Conservation (phyloP, 2,797 vertebrate species). For the Sciaenops ocellatus region DNA sequence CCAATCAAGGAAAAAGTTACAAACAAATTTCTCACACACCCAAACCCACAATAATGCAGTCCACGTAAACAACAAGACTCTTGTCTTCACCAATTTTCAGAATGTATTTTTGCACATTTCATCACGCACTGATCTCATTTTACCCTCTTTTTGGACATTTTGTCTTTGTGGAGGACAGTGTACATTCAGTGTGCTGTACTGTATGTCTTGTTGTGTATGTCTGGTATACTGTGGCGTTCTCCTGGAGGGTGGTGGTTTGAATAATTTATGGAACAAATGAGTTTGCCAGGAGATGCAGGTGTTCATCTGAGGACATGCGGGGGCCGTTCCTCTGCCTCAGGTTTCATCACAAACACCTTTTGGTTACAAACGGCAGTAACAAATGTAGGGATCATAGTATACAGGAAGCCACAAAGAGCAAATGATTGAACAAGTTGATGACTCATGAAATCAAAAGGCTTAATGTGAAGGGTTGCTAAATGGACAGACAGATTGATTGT, state of each 20-base stretch:
- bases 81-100: background rate
- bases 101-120: background rate
- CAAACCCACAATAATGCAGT: background rate
- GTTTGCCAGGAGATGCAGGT: conserved; percentile 72
- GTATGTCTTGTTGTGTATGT: conserved; percentile 39
- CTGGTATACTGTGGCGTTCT: conserved; percentile 42
- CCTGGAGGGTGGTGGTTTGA: conserved; percentile 55
- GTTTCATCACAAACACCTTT: conserved; percentile 65
- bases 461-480: conserved; percentile 5
- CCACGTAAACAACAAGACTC: background rate
- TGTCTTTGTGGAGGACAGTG: background rate
- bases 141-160: background rate
- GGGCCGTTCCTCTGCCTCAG: conserved; percentile 50
- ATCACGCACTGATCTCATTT: background rate
- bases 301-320: conserved; percentile 63
- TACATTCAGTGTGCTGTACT: conserved; percentile 16
- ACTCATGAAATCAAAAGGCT: conserved; percentile 9
- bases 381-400: background rate
- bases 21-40: background rate
- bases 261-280: conserved; percentile 79
- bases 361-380: conserved; percentile 10
- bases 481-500: conserved; percentile 1
- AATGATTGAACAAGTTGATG: background rate
- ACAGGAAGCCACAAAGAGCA: conserved; percentile 1
- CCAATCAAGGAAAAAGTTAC: background rate